A percentile compares a stretch with the other conserved stretches of the same genome.
Conservation (phyloP, 2,888 invertebrate species). For the Diplazon laetatorius region DNA sequence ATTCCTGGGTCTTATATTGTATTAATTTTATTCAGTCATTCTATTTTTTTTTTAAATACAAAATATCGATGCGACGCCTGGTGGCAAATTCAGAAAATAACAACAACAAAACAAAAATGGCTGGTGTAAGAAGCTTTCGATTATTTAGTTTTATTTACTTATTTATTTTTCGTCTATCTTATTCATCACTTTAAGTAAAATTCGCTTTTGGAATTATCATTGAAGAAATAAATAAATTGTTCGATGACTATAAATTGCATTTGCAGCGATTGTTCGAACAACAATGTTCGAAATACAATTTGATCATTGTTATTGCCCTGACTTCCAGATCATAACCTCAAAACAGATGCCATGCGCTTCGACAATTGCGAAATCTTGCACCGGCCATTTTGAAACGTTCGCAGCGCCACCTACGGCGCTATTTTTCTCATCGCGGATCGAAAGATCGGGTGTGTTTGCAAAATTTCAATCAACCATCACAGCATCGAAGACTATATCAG, state of each 20-base stretch:
- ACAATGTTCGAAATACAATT: not conserved
- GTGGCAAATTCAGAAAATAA: not conserved
- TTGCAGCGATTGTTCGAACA: not conserved
- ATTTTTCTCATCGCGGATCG: not conserved
- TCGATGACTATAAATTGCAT: not conserved
- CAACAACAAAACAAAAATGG: not conserved
- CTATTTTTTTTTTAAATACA: not conserved
- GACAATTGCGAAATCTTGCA: no score
- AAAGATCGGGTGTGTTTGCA: not conserved
- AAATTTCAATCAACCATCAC: conserved; percentile 4
- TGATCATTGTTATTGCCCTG: no score
- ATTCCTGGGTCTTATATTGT: not conserved
- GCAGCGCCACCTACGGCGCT: not conserved
- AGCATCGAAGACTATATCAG: conserved; percentile 14
- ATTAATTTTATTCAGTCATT: not conserved
- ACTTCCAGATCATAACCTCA: no score
- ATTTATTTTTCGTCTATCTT: no score
- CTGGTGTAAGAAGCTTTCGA: not conserved
- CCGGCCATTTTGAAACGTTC: no score
- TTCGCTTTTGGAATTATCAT: no score
- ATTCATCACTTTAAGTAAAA: no score
- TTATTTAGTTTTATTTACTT: no score
- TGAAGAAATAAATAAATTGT: no score
- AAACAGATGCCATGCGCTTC: no score
- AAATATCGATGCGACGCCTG: not conserved